Evolutionary conservation across 2,888 invertebrate species (phyloP).

Genomic region (Aleiodes alternator): DNA sequence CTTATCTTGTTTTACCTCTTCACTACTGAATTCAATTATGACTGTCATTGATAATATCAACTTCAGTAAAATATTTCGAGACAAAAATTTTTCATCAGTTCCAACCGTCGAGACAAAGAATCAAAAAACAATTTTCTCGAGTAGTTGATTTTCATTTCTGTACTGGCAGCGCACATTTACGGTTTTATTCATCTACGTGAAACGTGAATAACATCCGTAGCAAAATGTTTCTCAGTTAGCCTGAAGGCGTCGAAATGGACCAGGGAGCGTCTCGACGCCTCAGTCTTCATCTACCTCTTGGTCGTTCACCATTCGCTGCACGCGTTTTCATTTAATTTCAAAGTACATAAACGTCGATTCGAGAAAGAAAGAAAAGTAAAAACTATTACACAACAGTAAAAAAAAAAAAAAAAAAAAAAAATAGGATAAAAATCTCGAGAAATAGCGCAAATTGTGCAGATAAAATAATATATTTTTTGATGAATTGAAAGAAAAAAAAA

Average conservation of each 20-base stretch:
- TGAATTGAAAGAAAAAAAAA: not conserved
- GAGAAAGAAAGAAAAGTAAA: conserved; percentile 5
- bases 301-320: conserved; percentile 55
- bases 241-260: conserved; percentile 61
- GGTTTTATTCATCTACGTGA: conserved; percentile 29
- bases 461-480: not conserved
- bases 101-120: no score
- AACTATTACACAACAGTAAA: conserved; percentile 10
- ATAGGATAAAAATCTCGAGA: not conserved
- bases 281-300: conserved; percentile 67
- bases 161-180: conserved; percentile 9
- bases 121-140: not conserved
- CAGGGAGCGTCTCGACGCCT: conserved; percentile 68
- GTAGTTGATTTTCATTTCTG: conserved; percentile 1
- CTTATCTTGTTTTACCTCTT: no score
- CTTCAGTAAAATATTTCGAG: no score
- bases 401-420: conserved; percentile 17
- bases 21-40: no score
- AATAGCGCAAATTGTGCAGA: not conserved
- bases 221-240: conserved; percentile 44
- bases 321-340: conserved; percentile 41
- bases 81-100: no score
- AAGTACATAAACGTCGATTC: conserved; percentile 37
- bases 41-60: no score
- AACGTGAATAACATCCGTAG: conserved; percentile 36